phyloP scores from a whole-genome alignment of 1,140 invertebrate species.

The Coenobita brevimanus region DNA sequence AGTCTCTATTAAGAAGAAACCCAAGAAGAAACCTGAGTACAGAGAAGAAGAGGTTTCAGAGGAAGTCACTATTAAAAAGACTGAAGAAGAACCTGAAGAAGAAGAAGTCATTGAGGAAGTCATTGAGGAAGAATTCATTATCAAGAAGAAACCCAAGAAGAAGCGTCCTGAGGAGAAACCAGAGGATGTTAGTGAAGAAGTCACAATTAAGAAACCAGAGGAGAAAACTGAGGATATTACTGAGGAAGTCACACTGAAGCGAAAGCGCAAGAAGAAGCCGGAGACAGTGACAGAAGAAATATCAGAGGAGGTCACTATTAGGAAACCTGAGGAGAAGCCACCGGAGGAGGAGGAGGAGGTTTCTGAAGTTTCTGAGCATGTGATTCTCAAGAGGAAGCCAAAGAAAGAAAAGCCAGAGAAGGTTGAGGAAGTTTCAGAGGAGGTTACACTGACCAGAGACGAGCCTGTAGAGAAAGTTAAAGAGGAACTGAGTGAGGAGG shows the following conservation, averaged over 20 bases:
- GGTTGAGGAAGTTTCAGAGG: slow-evolving; percentile 45
- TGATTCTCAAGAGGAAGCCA: slow-evolving; percentile 30
- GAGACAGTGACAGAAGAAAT: slow-evolving; percentile 71
- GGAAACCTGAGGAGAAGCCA: slow-evolving; percentile 23
- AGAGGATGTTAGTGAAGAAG: slow-evolving; percentile 63
- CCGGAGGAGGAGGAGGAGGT: slow-evolving; percentile 5
- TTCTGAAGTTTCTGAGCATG: slow-evolving; percentile 46
- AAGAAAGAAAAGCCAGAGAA: slow-evolving; percentile 25
- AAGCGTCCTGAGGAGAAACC: slow-evolving; percentile 46
- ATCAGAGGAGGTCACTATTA: slow-evolving; percentile 26
- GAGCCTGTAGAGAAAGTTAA: slow-evolving; percentile 70
- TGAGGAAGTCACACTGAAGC: slow-evolving; percentile 25
- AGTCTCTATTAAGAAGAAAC: slow-evolving; percentile 31
- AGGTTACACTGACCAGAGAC: slow-evolving; percentile 31
- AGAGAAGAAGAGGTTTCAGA: slow-evolving; percentile 71
- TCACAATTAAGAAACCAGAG: slow-evolving; percentile 22
- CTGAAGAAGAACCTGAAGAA: slow-evolving; percentile 16
- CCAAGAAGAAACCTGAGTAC: slow-evolving; percentile 71
- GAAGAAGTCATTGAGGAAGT: slow-evolving; percentile 48
- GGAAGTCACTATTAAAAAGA: slow-evolving; percentile 67
- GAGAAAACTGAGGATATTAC: slow-evolving; percentile 38
- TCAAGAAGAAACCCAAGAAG: slow-evolving; percentile 50
- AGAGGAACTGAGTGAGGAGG: slow-evolving; percentile 67
- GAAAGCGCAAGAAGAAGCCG: slow-evolving; percentile 53
- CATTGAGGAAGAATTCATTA: slow-evolving; percentile 22